Evolutionary conservation across 1,140 invertebrate species (phyloP), one percentile per base, ranked within the genome.

Genomic region (Eciton burchellii): DNA sequence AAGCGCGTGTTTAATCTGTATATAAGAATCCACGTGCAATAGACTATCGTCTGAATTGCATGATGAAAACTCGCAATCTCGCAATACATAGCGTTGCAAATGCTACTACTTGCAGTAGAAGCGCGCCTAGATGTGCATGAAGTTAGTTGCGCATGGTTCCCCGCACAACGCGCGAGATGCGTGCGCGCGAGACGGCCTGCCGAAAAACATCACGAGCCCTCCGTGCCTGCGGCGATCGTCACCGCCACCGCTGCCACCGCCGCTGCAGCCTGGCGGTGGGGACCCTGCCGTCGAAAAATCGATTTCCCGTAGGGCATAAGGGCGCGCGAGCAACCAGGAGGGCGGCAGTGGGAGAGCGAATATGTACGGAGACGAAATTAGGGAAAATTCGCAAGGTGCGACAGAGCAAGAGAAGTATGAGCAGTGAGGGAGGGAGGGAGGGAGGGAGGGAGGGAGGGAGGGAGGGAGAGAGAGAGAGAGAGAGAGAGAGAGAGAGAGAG

Each of bases 261-360:
- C 85, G 86, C 86, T 88, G 90, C 73, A 89, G 88, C 86, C 83
- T 35, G 82, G 89, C 83, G 85, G 90, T 88, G 89, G 88, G 90
- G 91, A 88, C 90, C 89, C 88, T 84, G 86, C 87, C 84, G 85
- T 87, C 88, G 91, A 92, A 92, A 92, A 92, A 92, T 92, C 91
- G 91, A 92, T 92, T 92, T 92, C 88, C 89, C 91, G 91, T 91
- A 91, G 91, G 89, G 90, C 90, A 90, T 84, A 90, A 91, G 91
- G 88, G 89, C 85, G 84, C 62, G 84, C 82, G 63, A 74, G 86
- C 81, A 49, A 57, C 76, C 35, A 77, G 77, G 71, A 68, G 84
- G 73, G 57, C 57, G 83, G 4, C 56, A 24, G 45, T 60, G 66
- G 70, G 68, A 59, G 66, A 65, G 73, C 62, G 84, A 82, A 85